Percentiles rank a stretch among this genome's conserved stretches.
Conservation (phyloP, 2,797 vertebrate genomes). For the Cirrhinus mrigala region DNA sequence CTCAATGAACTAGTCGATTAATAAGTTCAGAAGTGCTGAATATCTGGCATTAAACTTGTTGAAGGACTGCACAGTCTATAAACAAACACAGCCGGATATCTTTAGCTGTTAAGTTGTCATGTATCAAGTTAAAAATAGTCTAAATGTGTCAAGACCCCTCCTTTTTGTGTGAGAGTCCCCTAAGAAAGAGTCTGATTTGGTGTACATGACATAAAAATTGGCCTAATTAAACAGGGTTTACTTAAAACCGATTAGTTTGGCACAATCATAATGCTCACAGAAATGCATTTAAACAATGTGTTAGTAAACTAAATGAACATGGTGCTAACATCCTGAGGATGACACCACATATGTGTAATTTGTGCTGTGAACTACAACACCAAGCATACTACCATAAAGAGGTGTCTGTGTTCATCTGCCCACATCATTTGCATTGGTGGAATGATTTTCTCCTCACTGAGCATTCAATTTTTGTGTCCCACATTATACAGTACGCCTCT, state of each 20-base stretch:
- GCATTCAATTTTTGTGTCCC: background rate
- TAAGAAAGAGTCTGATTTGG: background rate
- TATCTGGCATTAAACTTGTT: background rate
- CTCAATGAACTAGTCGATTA: background rate
- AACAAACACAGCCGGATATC: background rate
- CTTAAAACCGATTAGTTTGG: background rate
- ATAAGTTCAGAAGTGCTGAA: background rate
- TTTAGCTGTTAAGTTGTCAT: background rate
- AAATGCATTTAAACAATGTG: background rate
- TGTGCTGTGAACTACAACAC: background rate
- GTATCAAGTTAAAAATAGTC: background rate
- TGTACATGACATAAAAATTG: background rate
- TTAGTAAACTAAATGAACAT: background rate
- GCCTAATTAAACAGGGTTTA: background rate
- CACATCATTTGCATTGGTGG: constrained; percentile 16
- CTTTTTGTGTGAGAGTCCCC: background rate
- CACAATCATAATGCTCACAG: background rate
- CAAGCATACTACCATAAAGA: background rate
- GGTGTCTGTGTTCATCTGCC: background rate
- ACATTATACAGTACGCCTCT: background rate
- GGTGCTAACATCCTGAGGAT: background rate
- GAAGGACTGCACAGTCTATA: background rate
- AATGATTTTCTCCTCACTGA: background rate
- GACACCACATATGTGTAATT: background rate
- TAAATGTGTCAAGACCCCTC: background rate